Conservation (phyloP, 2,888 invertebrate species). For the Brachycybe producta region DNA sequence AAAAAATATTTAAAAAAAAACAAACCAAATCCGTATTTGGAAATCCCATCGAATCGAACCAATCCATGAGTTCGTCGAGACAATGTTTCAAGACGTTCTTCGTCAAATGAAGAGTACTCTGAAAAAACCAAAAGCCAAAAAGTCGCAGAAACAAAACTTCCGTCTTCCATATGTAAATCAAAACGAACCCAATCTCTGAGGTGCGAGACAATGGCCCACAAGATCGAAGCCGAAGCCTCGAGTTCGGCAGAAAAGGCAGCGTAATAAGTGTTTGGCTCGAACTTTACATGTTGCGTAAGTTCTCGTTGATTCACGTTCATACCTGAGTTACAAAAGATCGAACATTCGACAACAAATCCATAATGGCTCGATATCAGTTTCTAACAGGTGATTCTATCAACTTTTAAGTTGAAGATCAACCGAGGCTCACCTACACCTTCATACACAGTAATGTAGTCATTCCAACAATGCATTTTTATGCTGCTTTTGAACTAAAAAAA, state of each 20-base stretch:
- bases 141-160: too few species aligned
- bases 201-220: conserved; percentile 93
- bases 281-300: conserved; percentile 81
- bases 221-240: conserved; percentile 91
- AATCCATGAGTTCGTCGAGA: conserved; percentile 63
- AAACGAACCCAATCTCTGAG: conserved; percentile 51
- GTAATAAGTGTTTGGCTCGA: conserved; percentile 93
- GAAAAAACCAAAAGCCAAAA: neutral
- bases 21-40: conserved; percentile 48
- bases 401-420: too few species aligned
- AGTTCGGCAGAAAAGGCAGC: conserved; percentile 95
- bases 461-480: too few species aligned
- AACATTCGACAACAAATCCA: neutral
- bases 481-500: too few species aligned
- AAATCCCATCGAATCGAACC: conserved; percentile 71
- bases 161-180: neutral
- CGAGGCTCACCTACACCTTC: too few species aligned
- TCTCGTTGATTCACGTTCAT: conserved; percentile 95
- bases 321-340: conserved; percentile 40
- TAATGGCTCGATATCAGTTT: conserved; percentile 11
- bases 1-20: neutral
- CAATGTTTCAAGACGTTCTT: conserved; percentile 63
- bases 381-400: too few species aligned
- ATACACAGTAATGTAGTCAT: too few species aligned
- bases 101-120: conserved; percentile 49